These are phyloP conservation scores for Copidosoma aretas DNA, from an alignment of 2,888 invertebrate species.

Conservation along the genomic window DNA sequence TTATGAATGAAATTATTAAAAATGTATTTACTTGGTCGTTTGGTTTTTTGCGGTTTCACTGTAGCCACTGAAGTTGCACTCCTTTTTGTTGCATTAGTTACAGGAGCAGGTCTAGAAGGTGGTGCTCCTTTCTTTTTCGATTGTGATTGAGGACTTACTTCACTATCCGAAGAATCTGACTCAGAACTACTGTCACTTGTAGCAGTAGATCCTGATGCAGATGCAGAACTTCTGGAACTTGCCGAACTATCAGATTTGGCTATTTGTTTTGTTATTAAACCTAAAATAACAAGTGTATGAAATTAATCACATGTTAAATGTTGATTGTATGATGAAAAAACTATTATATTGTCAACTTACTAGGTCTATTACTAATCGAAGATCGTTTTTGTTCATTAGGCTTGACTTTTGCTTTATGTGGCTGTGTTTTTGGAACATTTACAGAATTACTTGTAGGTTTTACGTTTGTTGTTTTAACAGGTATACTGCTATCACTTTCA, in stretches of 20 bases:
- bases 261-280: constrained; percentile 52
- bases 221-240: constrained; percentile 71
- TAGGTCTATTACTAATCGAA: constrained; percentile 63
- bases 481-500: constrained; percentile 66
- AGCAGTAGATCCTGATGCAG: constrained; percentile 74
- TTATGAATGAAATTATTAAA: background rate
- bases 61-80: constrained; percentile 55
- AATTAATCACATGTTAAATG: background rate
- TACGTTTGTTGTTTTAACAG: constrained; percentile 61
- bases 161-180: constrained; percentile 71
- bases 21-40: constrained; percentile 53
- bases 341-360: constrained; percentile 44
- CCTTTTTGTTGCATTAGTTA: constrained; percentile 51
- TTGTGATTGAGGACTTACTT: constrained; percentile 62
- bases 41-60: constrained; percentile 58
- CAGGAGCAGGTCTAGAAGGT: constrained; percentile 42
- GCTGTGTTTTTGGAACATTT: constrained; percentile 55
- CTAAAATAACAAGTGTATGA: constrained; percentile 36
- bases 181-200: constrained; percentile 69
- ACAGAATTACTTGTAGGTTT: constrained; percentile 59
- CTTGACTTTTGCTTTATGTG: constrained; percentile 60
- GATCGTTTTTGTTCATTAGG: constrained; percentile 59
- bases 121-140: constrained; percentile 58
- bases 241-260: constrained; percentile 71
- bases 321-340: background rate